Evolutionary conservation across 2,797 vertebrate genomes (phyloP).

Genomic region (Rhinella marina): DNA sequence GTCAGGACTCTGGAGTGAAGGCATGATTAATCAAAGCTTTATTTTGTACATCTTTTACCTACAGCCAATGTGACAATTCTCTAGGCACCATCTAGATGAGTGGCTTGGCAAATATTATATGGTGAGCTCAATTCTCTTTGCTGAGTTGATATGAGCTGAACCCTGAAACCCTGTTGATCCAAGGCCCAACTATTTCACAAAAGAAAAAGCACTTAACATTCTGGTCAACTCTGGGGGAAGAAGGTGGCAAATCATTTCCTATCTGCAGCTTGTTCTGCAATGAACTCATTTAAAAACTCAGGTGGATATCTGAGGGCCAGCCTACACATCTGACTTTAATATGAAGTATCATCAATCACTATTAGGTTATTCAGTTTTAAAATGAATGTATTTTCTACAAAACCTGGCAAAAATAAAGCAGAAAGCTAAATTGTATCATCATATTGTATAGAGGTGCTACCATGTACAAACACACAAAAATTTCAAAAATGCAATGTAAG

Average conservation of each 20-base stretch:
- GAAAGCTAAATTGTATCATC: neutral
- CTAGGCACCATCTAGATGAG: too few species aligned
- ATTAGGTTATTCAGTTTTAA: neutral
- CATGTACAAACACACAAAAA: neutral
- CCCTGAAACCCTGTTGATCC: too few species aligned
- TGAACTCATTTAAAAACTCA: neutral
- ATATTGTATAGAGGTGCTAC: neutral
- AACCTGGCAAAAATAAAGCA: neutral
- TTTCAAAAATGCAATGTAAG: neutral
- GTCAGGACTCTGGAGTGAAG: too few species aligned
- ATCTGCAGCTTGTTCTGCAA: neutral
- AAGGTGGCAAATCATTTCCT: neutral
- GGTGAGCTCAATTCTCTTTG: too few species aligned
- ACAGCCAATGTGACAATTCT: too few species aligned
- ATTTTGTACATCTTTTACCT: too few species aligned
- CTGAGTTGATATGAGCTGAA: too few species aligned
- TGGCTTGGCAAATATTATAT: too few species aligned
- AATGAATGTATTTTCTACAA: neutral
- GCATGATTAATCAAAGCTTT: too few species aligned
- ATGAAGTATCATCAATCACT: neutral
- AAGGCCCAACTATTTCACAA: too few species aligned
- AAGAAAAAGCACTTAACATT: constrained; percentile 3
- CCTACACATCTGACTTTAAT: neutral
- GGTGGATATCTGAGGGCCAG: neutral
- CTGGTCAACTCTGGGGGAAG: neutral